These are phyloP conservation scores for Toxostoma redivivum DNA, from an alignment of 2,113 vertebrate species.

Conservation along the genomic window DNA sequence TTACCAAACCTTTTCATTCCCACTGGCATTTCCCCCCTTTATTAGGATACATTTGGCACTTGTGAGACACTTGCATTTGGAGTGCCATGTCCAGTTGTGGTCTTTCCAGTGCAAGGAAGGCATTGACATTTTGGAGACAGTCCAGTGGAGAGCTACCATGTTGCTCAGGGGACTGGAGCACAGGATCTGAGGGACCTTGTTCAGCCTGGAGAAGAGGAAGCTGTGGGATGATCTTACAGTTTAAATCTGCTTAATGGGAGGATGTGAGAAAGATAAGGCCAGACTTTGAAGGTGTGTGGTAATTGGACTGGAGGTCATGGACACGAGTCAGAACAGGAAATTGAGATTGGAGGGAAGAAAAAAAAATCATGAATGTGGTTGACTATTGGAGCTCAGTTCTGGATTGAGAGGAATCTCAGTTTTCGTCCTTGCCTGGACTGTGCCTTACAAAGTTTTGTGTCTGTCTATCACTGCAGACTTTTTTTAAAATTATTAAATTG, in stretches of 20 bases:
- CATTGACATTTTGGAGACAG: not conserved
- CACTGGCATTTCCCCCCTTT: not conserved
- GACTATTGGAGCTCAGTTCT: not conserved
- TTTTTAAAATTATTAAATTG: not conserved
- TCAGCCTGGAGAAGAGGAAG: not conserved
- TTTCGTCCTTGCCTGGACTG: not conserved
- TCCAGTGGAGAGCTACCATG: not conserved
- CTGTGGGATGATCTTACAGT: not conserved
- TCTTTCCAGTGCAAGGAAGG: not conserved
- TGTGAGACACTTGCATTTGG: not conserved
- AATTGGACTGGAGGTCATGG: not conserved
- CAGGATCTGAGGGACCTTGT: not conserved
- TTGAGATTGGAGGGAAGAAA: not conserved
- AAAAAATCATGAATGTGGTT: not conserved
- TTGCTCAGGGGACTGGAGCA: not conserved
- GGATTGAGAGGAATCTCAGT: not conserved
- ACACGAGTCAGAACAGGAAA: rapidly evolving
- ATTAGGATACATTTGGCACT: not conserved
- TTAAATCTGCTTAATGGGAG: not conserved
- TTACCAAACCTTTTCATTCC: not conserved
- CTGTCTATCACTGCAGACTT: not conserved
- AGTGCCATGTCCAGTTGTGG: not conserved
- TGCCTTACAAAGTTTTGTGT: not conserved
- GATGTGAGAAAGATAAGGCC: not conserved
- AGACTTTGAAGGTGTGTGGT: not conserved